Base-by-base conservation (phyloP, 2,113 vertebrate species). In the Nibea coibor region DNA sequence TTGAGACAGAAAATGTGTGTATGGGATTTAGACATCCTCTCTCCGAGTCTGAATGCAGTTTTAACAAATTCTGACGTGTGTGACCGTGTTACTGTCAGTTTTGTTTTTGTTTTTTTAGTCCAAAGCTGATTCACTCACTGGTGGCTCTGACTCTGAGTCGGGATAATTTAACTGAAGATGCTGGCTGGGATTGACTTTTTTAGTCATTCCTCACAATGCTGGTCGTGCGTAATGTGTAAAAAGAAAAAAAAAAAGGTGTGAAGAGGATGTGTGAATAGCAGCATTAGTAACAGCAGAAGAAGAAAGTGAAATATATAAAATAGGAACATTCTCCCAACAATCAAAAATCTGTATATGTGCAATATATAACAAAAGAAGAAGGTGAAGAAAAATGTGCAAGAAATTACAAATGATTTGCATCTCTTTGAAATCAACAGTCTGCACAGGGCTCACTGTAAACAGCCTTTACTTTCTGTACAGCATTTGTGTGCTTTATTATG, bases 341-440 rank as follows among this genome's bases (percentile, higher is more conserved):
- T 28, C 8, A 17, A 26, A 31, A 54, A 47, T 63, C 9, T 28
- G 20, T 35, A 2, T 3, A 14, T 0, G 31, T 61, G 19, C 20
- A 61, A 24, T 35, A 53, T 28, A 45, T 19, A 48, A 72, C 11
- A 68, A 56, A 48, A 5, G 2, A 74, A 1, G 6, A 54, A 63
- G 8, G 28, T 9, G 10, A 51, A 5, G 35, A 9, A 43, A 57
- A 31, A 19, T 12, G 1, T n/a, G 19, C 0, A 53, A 31, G 6
- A 35, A 64, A 70, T 69, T 17, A 64, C 14, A n/a, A 14, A 17
- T 15, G 14, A 64, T 56, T 72, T 79, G 7, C 8, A 80, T 62
- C 19, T 50, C 20, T 16, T 15, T 68, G 73, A 68, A 78, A 67
- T 65, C 4, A 78, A 19, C 28, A 56, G 50, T 63, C 71, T 19